Evolutionary conservation across 2,113 vertebrate species (phyloP), one percentile per base, ranked within the genome.

Genomic region (Thamnaconus septentrionalis): DNA sequence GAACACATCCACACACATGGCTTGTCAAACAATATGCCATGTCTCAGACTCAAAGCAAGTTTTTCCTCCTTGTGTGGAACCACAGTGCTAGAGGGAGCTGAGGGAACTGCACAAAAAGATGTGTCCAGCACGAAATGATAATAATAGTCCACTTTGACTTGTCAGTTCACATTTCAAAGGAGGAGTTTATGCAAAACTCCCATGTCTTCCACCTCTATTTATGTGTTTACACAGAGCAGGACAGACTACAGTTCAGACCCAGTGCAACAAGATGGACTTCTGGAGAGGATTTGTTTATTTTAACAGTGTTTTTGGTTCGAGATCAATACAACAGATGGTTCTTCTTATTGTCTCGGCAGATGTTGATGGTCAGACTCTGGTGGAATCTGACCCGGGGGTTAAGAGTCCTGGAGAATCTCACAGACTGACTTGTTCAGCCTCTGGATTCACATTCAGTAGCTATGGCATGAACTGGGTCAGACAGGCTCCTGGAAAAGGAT

Each of bases 401-500:
- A 31, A 31, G 2, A 31, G 18, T 31, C 18, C 18, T 31, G 18
- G 18, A 31, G 4, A 69, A 4, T 64, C 60, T 2, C 63, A 77
- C 69, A 67, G 3, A 56, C 18, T 77, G 9, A 64, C 70, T 31
- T 71, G 71, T 39, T 43, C 58, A 63, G 4, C 6, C 0, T 68
- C 60, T 53, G 60, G 85, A 11, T 74, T 68, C 7, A 63, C 45
- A 41, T 60, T 71, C 10, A 58, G 43, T 1, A 50, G 11, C 52
- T 41, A 58, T 4, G 0, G 1, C 0, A 81, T 64, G 54, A 0
- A 0, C 8, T 85, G 75, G 78, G 31, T 85, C 72, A 72, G 86
- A 82, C 80, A 87, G 75, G 59, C 65, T 71, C 64, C 79, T 77
- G 82, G 71, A 48, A 72, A 87, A 69, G 64, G 67, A 49, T 70